Base-by-base conservation (phyloP, 2,113 vertebrate species). In the Passer domesticus region DNA sequence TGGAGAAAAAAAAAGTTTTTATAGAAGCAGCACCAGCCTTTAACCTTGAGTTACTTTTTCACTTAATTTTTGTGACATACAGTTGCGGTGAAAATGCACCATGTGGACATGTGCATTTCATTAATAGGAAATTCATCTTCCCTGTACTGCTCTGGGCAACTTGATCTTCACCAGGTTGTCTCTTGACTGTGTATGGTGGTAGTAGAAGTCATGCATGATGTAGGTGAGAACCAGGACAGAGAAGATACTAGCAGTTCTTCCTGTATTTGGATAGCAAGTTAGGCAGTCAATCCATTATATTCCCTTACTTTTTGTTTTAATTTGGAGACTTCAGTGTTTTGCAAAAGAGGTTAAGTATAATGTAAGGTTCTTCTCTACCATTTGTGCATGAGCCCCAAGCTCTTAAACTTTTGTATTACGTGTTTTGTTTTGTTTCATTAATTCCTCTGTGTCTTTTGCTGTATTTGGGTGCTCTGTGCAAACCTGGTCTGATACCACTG, bases 371-470 rank as follows among this genome's bases (percentile, higher is more conserved):
- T 80, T 82, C 8, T 63, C n/a, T 67, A 16, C 37, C 28, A 6
- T 74, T 25, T 46, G 17, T 55, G 25, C 6, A 4, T 47, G 43
- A 50, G 19, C 14, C 64, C 16, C 33, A 64, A 31, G 46, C n/a
- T 58, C 9, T 84, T 59, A 21, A 77, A 23, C 10, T 72, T 74
- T 17, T 31, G 44, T 76, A 16, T 63, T 87, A 50, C 28, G 2
- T 27, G 6, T 37, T 76, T 85, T 44, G 10, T 64, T 81, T 76
- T 59, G 17, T 67, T 73, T 74, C 18, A 13, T 39, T 21, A 39
- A 75, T 78, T 70, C 1, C 0, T 58, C 24, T n/a, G 37, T 74
- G 9, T 87, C 30, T 73, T 76, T 39, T 0, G 1, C 28, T 7
- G 3, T 70, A 8, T 74, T 89, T 64, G 39, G 3, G 7, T 87